phyloP scores from a whole-genome alignment of 1,140 invertebrate species.

The Oryzaephilus surinamensis region DNA sequence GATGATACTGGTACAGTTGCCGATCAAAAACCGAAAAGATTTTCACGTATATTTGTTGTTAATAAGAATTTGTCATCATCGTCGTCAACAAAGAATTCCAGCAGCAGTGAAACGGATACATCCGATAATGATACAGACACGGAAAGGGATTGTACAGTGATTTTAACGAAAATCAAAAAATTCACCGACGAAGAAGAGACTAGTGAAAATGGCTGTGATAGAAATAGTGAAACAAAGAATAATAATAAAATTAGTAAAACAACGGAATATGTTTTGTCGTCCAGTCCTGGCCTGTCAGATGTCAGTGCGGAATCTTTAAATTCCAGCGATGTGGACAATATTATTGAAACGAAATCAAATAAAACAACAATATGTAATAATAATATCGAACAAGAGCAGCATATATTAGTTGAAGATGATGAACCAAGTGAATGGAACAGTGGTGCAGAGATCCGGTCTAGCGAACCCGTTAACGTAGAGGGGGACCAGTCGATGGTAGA shows the following conservation, averaged over 20 bases:
- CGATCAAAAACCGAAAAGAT: slow-evolving; percentile 52
- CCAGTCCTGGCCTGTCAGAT: slow-evolving; percentile 28
- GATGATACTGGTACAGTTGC: slow-evolving; percentile 44
- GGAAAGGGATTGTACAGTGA: slow-evolving; percentile 35
- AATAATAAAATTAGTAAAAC: slow-evolving; percentile 2
- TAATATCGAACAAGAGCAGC: not conserved
- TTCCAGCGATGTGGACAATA: slow-evolving; percentile 21
- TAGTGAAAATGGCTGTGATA: slow-evolving; percentile 7
- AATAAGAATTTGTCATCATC: slow-evolving; percentile 57
- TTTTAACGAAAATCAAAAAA: slow-evolving; percentile 28
- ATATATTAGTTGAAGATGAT: no score
- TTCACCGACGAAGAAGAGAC: slow-evolving; percentile 15
- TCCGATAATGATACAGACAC: slow-evolving; percentile 44
- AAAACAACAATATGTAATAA: slow-evolving; percentile 9
- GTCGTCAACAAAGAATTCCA: slow-evolving; percentile 7
- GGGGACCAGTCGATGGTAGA: slow-evolving; percentile 16
- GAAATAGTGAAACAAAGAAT: slow-evolving; percentile 5
- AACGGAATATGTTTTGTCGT: slow-evolving; percentile 16
- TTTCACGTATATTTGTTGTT: slow-evolving; percentile 63
- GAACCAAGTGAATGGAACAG: slow-evolving; percentile 22
- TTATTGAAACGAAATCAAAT: slow-evolving; percentile 7
- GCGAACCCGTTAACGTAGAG: slow-evolving; percentile 18
- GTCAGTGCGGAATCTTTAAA: slow-evolving; percentile 29
- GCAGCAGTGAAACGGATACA: slow-evolving; percentile 40
- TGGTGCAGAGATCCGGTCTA: slow-evolving; percentile 25